phyloP scores from a whole-genome alignment of 64 coral and sea anemone genomes.

The Montipora sp. region DNA sequence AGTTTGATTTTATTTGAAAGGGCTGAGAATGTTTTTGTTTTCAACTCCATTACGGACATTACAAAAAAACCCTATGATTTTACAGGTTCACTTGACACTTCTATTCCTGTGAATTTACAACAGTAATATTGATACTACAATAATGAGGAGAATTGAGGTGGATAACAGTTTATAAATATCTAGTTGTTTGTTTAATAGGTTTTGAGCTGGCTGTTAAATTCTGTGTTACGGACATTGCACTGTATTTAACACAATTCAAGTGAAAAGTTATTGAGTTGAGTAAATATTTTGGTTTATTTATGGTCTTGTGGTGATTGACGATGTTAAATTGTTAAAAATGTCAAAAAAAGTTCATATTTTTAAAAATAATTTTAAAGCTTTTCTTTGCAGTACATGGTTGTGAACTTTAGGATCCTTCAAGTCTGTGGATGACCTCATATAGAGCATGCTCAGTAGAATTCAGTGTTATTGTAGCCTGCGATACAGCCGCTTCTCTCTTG shows the following conservation, averaged over 20 bases:
- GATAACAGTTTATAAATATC: slow-evolving; percentile 1
- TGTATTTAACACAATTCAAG: neutral
- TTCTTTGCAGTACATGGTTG: neutral
- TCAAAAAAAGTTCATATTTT: neutral
- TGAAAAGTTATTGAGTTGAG: neutral
- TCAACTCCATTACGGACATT: slow-evolving; percentile 6
- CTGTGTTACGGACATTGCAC: slow-evolving; percentile 5
- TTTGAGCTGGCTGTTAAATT: neutral
- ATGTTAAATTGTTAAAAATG: neutral
- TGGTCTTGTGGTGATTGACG: neutral
- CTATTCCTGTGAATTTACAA: slow-evolving; percentile 16
- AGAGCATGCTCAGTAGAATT: neutral
- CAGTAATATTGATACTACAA: neutral
- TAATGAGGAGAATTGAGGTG: neutral
- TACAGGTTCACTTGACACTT: neutral
- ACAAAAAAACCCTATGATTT: slow-evolving; percentile 7
- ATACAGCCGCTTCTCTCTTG: too few species aligned
- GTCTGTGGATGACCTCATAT: neutral
- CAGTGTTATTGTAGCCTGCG: neutral
- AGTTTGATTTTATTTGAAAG: neutral
- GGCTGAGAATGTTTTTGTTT: neutral
- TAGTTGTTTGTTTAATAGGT: neutral
- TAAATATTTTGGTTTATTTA: neutral
- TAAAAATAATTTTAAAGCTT: neutral
- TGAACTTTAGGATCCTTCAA: neutral